Evolutionary conservation across 2,797 vertebrate species (phyloP).

Genomic region (Siniperca scherzeri): DNA sequence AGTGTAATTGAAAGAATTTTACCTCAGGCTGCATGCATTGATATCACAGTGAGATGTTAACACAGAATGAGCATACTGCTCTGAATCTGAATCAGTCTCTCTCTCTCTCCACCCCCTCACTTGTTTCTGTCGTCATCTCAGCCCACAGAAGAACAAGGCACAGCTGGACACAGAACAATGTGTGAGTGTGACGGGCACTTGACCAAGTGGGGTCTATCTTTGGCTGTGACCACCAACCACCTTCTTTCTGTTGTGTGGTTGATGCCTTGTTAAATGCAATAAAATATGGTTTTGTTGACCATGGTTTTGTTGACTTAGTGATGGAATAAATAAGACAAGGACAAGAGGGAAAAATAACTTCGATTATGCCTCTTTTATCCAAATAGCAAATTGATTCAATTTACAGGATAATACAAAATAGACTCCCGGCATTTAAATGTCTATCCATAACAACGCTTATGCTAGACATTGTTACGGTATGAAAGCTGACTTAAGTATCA

Average conservation of each 20-base stretch:
- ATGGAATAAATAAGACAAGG: conserved; percentile 9
- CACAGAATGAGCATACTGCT: conserved; percentile 57
- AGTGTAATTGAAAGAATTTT: conserved; percentile 60
- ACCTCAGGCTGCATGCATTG: conserved; percentile 71
- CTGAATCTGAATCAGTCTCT: conserved; percentile 43
- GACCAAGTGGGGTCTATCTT: conserved; percentile 70
- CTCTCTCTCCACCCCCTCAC: conserved; percentile 68
- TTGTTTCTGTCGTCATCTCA: conserved; percentile 80
- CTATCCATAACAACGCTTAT: background rate
- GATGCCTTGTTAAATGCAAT: conserved; percentile 20
- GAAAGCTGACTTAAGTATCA: background rate
- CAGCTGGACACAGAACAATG: conserved; percentile 85
- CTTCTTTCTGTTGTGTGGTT: conserved; percentile 55
- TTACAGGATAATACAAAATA: conserved; percentile 13
- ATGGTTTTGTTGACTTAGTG: background rate
- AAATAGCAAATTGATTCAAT: conserved; percentile 10
- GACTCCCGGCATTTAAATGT: background rate
- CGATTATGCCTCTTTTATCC: conserved; percentile 13
- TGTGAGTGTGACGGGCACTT: conserved; percentile 74
- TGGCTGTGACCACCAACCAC: conserved; percentile 67
- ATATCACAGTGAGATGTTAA: conserved; percentile 66
- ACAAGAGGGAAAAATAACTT: background rate
- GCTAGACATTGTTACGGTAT: background rate
- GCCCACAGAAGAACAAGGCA: conserved; percentile 82
- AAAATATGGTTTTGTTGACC: conserved; percentile 35